Evolutionary conservation across 2,113 vertebrate species (phyloP).

Genomic region (Lasiurus borealis): DNA sequence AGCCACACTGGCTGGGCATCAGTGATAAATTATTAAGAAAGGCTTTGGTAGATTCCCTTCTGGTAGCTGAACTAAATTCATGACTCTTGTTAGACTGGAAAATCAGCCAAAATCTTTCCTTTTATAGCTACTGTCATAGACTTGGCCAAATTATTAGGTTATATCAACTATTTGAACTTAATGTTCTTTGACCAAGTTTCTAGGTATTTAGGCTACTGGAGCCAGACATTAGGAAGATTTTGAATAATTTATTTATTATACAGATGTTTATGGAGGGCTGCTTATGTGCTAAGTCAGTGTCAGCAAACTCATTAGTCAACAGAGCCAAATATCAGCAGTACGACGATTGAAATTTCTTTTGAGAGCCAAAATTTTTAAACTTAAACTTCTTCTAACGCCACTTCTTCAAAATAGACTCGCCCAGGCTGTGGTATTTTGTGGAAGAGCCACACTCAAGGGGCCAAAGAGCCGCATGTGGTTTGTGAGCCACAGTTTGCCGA

Average conservation of each 20-base stretch:
- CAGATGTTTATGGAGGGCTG: neutral
- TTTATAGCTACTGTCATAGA: neutral
- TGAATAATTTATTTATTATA: neutral
- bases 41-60: neutral
- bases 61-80: neutral
- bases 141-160: constrained; percentile 25
- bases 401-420: too few species aligned
- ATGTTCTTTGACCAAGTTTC: neutral
- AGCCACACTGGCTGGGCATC: neutral
- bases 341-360: too few species aligned
- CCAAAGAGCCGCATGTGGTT: too few species aligned
- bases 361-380: too few species aligned
- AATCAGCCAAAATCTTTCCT: neutral
- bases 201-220: neutral
- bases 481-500: too few species aligned
- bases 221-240: constrained; percentile 6
- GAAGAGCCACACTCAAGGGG: too few species aligned
- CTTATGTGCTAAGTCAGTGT: neutral
- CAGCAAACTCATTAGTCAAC: too few species aligned
- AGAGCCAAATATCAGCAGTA: too few species aligned
- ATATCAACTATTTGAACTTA: neutral
- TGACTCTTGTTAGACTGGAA: neutral
- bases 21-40: constrained; percentile 13
- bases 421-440: too few species aligned
- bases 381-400: too few species aligned